phyloP scores from a whole-genome alignment of 1,140 invertebrate species.

The Camponotus pennsylvanicus region DNA sequence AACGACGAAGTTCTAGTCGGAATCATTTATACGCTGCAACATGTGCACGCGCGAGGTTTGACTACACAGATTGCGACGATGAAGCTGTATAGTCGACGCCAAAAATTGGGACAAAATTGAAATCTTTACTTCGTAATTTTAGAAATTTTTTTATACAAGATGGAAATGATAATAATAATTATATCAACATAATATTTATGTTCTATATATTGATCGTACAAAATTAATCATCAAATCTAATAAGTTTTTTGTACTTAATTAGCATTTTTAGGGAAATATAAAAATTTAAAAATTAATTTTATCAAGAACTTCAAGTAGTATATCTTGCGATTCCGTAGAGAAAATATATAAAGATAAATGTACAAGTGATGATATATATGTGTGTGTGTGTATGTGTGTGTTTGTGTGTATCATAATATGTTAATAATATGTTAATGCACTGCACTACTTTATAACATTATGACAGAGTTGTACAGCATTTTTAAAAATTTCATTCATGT shows the following conservation, averaged over 20 bases:
- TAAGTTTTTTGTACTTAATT: background rate
- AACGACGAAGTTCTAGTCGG: conserved; percentile 13
- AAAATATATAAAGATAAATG: too few species aligned
- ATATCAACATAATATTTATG: background rate
- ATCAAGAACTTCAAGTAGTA: background rate
- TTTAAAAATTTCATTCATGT: background rate
- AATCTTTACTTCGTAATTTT: background rate
- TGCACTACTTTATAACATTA: background rate
- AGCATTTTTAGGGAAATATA: too few species aligned
- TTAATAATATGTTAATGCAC: background rate
- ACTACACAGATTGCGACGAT: conserved; percentile 22
- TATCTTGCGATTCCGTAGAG: too few species aligned
- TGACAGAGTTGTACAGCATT: background rate
- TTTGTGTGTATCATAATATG: background rate
- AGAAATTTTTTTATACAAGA: background rate
- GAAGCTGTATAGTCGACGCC: conserved; percentile 30
- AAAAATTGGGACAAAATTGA: background rate
- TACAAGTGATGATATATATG: too few species aligned
- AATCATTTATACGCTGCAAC: conserved; percentile 46
- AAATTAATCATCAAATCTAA: background rate
- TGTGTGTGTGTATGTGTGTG: too few species aligned
- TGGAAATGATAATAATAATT: background rate
- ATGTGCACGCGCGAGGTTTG: conserved; percentile 44
- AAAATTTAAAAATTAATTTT: background rate
- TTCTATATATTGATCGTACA: background rate